Conservation (phyloP, 2,797 vertebrate genomes). For the Falco columbarius region DNA sequence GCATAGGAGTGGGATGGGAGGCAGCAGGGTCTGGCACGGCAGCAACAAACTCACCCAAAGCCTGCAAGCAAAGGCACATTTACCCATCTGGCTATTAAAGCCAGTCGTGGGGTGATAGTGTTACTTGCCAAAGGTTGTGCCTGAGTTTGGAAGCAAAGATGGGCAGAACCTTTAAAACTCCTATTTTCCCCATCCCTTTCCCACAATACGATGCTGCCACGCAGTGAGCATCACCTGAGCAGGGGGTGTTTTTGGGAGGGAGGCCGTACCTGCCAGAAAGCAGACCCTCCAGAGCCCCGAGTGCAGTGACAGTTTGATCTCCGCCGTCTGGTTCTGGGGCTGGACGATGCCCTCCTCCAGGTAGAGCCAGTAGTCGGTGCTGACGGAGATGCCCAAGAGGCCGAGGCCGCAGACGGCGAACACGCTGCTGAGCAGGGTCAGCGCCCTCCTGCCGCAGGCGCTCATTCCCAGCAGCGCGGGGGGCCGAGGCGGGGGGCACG, state of each 20-base stretch:
- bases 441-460: constrained; percentile 90
- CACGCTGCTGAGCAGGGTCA: constrained; percentile 95
- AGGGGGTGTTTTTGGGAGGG: fast-evolving
- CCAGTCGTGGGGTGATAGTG: fast-evolving
- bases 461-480: constrained; percentile 86
- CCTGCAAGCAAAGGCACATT: background rate
- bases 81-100: background rate
- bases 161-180: background rate
- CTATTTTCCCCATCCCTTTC: background rate
- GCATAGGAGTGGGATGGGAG: fast-evolving
- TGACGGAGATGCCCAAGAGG: constrained; percentile 93
- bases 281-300: constrained; percentile 96
- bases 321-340: constrained; percentile 90
- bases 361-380: constrained; percentile 98
- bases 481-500: constrained; percentile 2
- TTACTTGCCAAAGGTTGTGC: background rate
- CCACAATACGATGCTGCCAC: fast-evolving
- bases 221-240: background rate
- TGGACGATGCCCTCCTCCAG: constrained; percentile 93
- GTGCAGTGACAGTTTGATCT: constrained; percentile 92
- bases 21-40: background rate
- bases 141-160: background rate
- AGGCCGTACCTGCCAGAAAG: constrained; percentile 87
- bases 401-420: constrained; percentile 92
- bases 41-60: background rate